Evolutionary conservation across 2,113 vertebrate species (phyloP).

Genomic region (Tetrao urogallus): DNA sequence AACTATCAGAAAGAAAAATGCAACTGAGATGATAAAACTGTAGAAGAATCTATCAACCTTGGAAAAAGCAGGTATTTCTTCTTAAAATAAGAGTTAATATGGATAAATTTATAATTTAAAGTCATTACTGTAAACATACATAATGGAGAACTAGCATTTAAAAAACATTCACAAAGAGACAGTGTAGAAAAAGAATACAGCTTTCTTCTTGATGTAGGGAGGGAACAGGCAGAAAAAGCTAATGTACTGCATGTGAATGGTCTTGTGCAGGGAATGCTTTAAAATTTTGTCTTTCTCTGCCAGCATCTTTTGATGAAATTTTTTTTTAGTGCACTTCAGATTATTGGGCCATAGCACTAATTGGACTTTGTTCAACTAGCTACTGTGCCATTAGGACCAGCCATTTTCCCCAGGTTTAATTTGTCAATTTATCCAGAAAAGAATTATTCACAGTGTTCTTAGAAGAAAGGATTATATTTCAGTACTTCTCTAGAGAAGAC

Average conservation of each 20-base stretch:
- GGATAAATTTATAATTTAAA: neutral
- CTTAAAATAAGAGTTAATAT: neutral
- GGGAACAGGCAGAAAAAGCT: neutral
- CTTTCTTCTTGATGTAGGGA: neutral
- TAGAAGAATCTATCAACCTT: neutral
- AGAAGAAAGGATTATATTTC: conserved; percentile 2
- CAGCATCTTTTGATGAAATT: neutral
- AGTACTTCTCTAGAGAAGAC: neutral
- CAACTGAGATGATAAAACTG: neutral
- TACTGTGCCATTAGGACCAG: neutral
- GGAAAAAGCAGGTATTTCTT: neutral
- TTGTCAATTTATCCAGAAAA: conserved; percentile 16
- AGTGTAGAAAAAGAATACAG: neutral
- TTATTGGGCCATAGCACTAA: neutral
- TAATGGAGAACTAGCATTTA: neutral
- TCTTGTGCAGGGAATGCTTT: neutral
- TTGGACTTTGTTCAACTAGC: neutral
- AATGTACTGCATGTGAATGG: neutral
- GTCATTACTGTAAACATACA: neutral
- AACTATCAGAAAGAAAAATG: neutral
- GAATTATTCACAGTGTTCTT: conserved; percentile 18
- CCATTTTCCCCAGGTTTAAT: neutral
- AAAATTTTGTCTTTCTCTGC: neutral
- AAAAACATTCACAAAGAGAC: neutral
- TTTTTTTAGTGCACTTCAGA: neutral